Evolutionary conservation across 37 sponge, comb jelly and placozoan species (phyloP).

Genomic region (Bolinopsis microptera): DNA sequence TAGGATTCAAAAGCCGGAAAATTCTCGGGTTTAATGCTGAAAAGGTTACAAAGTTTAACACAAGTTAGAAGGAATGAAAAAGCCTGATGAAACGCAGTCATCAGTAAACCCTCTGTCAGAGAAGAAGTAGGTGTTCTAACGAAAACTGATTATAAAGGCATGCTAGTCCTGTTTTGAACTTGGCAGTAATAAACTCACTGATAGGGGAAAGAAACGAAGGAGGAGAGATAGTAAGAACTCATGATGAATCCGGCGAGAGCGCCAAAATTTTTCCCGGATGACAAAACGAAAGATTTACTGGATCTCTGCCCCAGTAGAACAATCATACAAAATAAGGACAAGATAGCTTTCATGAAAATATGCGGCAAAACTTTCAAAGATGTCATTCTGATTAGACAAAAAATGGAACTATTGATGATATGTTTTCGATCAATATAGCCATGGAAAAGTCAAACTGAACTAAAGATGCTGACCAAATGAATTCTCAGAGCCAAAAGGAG

Average conservation of each 20-base stretch:
- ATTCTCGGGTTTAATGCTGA: conserved; percentile 78
- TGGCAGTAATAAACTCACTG: background rate
- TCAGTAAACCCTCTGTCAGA: background rate
- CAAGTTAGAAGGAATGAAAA: conserved; percentile 68
- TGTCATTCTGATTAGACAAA: conserved; percentile 34
- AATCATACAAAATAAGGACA: too few relatives aligned
- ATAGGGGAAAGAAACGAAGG: background rate
- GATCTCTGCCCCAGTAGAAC: too few relatives aligned
- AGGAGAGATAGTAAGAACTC: background rate
- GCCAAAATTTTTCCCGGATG: conserved; percentile 77
- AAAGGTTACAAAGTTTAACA: conserved; percentile 68
- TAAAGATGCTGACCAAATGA: conserved; percentile 66
- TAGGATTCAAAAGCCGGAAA: conserved; percentile 83
- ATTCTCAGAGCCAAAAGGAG: conserved; percentile 66
- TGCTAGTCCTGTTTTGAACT: conserved; percentile 73
- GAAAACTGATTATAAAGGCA: conserved; percentile 73
- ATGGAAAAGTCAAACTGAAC: background rate
- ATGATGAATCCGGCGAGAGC: conserved; percentile 66
- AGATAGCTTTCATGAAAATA: conserved; percentile 69
- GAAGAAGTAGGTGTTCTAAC: conserved; percentile 71
- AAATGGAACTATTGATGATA: conserved; percentile 88
- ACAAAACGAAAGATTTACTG: conserved; percentile 71
- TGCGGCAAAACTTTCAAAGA: conserved; percentile 46
- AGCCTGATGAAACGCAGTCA: background rate
- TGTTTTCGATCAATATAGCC: conserved; percentile 69